Percentiles rank a stretch among this genome's conserved stretches.
Conservation (phyloP, 2,797 vertebrate species). For the Acridotheres tristis region DNA sequence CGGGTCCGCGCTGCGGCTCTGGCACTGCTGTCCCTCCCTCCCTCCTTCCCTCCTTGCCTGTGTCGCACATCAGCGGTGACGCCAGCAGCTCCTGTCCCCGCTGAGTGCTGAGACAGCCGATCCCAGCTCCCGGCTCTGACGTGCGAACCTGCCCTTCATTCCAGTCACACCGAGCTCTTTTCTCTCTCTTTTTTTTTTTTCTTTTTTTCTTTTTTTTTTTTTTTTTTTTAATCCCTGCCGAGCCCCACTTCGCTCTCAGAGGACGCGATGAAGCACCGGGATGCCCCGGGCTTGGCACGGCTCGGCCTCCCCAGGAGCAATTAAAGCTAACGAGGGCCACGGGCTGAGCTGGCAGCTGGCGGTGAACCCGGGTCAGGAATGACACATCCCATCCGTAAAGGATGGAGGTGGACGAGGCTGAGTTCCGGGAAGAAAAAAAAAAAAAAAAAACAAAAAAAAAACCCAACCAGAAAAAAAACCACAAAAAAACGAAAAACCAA, state of each 20-base stretch:
- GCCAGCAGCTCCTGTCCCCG: slow-evolving; percentile 56
- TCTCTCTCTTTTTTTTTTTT: background rate
- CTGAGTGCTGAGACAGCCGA: slow-evolving; percentile 31
- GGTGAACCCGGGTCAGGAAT: background rate
- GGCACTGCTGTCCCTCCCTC: background rate
- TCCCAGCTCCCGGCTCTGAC: slow-evolving; percentile 13
- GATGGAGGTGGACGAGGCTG: background rate
- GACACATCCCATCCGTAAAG: background rate
- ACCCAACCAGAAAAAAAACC: background rate
- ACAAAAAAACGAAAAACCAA: rapidly evolving
- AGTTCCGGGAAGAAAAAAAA: background rate
- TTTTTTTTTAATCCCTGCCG: background rate
- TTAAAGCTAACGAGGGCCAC: background rate
- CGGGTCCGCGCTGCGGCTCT: background rate
- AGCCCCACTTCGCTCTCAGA: background rate
- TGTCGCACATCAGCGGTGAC: slow-evolving; percentile 44
- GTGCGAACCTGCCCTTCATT: slow-evolving; percentile 26
- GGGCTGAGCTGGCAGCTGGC: background rate
- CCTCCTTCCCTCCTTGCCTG: background rate
- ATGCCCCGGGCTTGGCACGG: background rate
- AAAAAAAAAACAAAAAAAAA: background rate
- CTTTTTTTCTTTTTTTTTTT: background rate
- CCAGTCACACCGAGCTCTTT: background rate
- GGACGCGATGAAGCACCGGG: background rate
- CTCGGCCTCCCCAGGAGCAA: background rate